Conservation (phyloP, 1,140 invertebrate species). For the Macrocentrus cingulum region DNA sequence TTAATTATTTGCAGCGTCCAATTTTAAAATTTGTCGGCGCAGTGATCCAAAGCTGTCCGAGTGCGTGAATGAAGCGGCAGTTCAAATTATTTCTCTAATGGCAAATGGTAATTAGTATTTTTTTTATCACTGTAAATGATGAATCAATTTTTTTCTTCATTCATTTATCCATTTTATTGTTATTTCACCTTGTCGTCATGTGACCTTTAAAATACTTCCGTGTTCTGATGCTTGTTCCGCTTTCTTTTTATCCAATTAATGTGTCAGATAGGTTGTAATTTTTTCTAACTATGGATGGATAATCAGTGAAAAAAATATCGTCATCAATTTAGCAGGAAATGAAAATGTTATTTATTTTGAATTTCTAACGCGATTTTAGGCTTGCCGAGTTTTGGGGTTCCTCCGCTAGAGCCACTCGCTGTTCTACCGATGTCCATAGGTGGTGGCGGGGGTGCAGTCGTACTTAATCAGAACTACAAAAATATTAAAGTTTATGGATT, state of each 20-base stretch:
- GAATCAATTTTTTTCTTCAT: background rate
- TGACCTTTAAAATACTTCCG: no score
- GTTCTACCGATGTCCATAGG: conserved; percentile 63
- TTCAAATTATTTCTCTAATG: conserved; percentile 31
- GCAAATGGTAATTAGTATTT: conserved; percentile 35
- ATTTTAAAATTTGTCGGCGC: conserved; percentile 36
- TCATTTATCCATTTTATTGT: no score
- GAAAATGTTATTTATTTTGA: conserved; percentile 6
- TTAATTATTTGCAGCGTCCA: conserved; percentile 32
- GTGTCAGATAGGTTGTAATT: no score
- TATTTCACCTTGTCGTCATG: no score
- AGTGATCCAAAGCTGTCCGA: conserved; percentile 29
- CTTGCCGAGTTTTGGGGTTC: conserved; percentile 37
- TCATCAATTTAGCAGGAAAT: no score
- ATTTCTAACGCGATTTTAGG: conserved; percentile 39
- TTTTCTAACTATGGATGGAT: no score
- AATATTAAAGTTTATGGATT: conserved; percentile 64
- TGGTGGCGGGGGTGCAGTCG: conserved; percentile 59
- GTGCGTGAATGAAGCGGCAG: conserved; percentile 31
- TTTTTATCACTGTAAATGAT: conserved; percentile 1
- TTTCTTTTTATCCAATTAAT: conserved; percentile 1
- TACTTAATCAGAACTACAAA: conserved; percentile 62
- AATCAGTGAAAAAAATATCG: background rate
- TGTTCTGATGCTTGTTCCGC: background rate
- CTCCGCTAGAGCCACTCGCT: conserved; percentile 61